Percentiles rank a stretch among this genome's conserved stretches.
Conservation (phyloP, 2,888 invertebrate genomes). For the Lepidochrysops patricia region DNA sequence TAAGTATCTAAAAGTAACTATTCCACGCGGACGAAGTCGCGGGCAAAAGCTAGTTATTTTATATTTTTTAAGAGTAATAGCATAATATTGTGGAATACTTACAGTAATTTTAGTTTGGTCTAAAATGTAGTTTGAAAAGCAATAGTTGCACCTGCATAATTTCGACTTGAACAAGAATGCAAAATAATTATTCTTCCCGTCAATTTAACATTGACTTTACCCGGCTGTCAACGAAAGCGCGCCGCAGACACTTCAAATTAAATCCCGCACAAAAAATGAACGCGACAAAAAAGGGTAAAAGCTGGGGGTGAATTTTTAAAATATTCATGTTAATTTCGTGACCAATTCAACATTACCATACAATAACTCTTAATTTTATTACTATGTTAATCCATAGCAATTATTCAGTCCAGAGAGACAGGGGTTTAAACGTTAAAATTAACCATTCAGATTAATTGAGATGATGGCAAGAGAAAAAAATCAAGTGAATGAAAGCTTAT, state of each 20-base stretch:
- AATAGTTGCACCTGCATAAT: background rate
- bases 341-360: conserved; percentile 10
- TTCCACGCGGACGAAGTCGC: too few species aligned
- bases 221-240: background rate
- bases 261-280: background rate
- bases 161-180: background rate
- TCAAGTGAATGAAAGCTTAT: background rate
- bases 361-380: conserved; percentile 5
- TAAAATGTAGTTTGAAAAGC: too few species aligned
- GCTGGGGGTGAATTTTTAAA: background rate
- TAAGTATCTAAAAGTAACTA: too few species aligned
- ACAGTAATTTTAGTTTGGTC: too few species aligned
- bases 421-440: background rate
- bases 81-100: too few species aligned
- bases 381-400: background rate
- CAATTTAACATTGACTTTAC: background rate
- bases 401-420: background rate
- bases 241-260: background rate
- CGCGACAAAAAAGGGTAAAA: background rate
- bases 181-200: background rate
- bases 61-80: too few species aligned
- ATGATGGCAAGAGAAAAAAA: background rate
- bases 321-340: background rate
- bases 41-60: too few species aligned
- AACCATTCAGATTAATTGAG: background rate